Base-by-base conservation (phyloP, 2,113 vertebrate genomes). In the Riparia riparia region DNA sequence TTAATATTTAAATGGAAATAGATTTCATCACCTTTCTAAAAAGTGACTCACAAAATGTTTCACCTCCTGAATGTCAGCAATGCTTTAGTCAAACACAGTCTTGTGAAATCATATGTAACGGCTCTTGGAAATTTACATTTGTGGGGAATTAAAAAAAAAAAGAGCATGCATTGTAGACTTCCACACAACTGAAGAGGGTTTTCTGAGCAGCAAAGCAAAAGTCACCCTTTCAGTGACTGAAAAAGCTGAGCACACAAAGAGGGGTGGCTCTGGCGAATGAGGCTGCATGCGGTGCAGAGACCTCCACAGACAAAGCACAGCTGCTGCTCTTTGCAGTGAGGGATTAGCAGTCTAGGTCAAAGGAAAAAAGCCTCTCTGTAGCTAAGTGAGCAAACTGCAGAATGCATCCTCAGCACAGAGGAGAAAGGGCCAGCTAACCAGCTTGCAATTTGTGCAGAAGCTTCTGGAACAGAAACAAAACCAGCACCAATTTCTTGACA, bases 301-400 rank as follows among this genome's bases (percentile, higher is more conserved):
- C 90, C 86, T 73, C 64, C 79, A 14, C 90, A 93, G 90, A 96
- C 95, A 96, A 94, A 96, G 93, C 92, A 49, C 95, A 97, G 93
- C 95, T 97, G 95, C 95, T 95, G 82, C 88, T 90, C 92, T 94
- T 42, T 90, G 85, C 95, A 92, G 25, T 34, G 49, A 81, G 82
- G 87, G 95, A 96, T 97, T 95, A 97, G 88, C 92, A 74, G 92
- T 89, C 88, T 96, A 94, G 95, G 92, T 96, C 95, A 96, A 88
- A 90, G 88, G 86, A 95, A 95, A 96, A 96, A 95, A 94, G 85
- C 90, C 82, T 93, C 86, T 92, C 78, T 93, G 80, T 71, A 94
- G 90, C 90, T 77, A 95, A 96, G 93, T 73, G 90, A 96, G 95
- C 96, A 86, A 95, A 95, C 82, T 90, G 82, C 92, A 97, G 93